A percentile compares a stretch with the other conserved stretches of the same genome.
phyloP scores from a whole-genome alignment of 2,888 invertebrate species.

The Mimas tiliae region DNA sequence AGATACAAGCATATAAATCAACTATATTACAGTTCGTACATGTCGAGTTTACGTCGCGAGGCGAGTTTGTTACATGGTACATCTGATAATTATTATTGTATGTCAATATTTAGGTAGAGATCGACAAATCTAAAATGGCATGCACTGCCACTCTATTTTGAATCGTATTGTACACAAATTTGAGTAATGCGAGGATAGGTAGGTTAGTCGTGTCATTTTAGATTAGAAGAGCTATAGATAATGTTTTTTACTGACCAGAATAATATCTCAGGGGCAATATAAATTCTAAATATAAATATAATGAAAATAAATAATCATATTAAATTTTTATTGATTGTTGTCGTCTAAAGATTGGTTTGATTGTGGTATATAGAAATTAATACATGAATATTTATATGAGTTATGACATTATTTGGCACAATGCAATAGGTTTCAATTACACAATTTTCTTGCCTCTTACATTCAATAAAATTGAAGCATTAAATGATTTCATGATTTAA shows the following conservation, averaged over 20 bases:
- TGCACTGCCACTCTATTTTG: not conserved
- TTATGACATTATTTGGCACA: not conserved
- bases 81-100: not conserved
- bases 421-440: too few relatives aligned
- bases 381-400: not conserved
- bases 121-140: not conserved
- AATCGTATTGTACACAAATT: not conserved
- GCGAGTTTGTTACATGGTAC: conserved; percentile 7
- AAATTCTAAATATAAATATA: not conserved
- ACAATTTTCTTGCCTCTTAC: too few relatives aligned
- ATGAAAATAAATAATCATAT: not conserved
- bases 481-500: too few relatives aligned
- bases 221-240: not conserved
- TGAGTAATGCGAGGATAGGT: not conserved
- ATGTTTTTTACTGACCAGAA: not conserved
- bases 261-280: not conserved
- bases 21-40: conserved; percentile 14
- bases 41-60: conserved; percentile 12
- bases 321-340: conserved; percentile 5
- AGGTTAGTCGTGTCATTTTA: not conserved
- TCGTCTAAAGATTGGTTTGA: conserved; percentile 9
- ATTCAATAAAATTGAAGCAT: too few relatives aligned
- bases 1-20: conserved; percentile 15
- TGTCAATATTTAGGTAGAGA: not conserved
- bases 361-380: conserved; percentile 19